Evolutionary conservation across 2,113 vertebrate species (phyloP), one percentile per base, ranked within the genome.

Genomic region (Carettochelys insculpta): DNA sequence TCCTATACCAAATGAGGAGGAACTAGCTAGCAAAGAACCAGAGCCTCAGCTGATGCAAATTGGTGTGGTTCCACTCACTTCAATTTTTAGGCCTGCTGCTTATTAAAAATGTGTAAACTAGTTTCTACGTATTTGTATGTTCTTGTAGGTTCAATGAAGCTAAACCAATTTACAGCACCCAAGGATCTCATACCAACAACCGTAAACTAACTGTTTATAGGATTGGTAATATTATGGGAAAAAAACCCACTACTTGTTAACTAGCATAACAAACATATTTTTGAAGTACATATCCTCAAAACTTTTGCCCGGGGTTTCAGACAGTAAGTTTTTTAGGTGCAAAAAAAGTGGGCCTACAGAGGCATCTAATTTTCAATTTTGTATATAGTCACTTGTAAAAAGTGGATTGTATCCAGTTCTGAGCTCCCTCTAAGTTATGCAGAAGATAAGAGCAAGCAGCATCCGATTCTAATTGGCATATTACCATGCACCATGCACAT

Each of bases 401-500:
- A 65, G 77, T 95, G 94, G 95, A 90, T 65, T 81, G 76, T 85
- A 84, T 93, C 90, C 94, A 95, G 52, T 16, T 50, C 81, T 82
- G 89, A 31, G 87, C 89, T 96, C 83, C 71, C 25, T 92, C 81
- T 87, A 95, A 93, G 88, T 95, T 95, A 95, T 92, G 92, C 90
- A 94, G 82, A 95, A 95, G 85, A 80, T 90, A 92, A 81, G 85
- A 88, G 85, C 73, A 83, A 93, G 80, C 16, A 27, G 89, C 92
- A 94, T 77, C 93, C 89, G 94, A 97, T 97, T 83, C 85, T 92
- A 94, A 97, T 96, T 73, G 92, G 81, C 53, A 6, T 29, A 94
- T 97, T 97, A 95, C 83, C 90, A 96, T 95, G 95, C 95, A 95
- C 47, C 93, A 77, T 73, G 94, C 89, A 93, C 77, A 76, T 80